Percentiles rank a stretch among this genome's conserved stretches.
Conservation (phyloP, 2,113 vertebrate genomes). For the Podilymbus podiceps region DNA sequence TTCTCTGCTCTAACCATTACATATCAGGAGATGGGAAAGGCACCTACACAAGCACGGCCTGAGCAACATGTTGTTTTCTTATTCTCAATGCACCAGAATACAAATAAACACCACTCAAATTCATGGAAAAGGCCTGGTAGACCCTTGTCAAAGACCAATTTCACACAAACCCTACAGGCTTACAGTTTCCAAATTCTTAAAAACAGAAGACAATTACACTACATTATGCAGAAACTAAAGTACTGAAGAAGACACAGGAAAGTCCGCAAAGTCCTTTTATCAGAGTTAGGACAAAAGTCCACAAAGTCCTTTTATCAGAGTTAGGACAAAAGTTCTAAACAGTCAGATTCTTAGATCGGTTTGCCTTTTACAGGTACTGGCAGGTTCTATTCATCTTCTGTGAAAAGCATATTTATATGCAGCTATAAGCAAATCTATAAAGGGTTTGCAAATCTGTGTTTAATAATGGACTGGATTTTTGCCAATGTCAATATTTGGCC, state of each 20-base stretch:
- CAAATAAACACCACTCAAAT: not conserved
- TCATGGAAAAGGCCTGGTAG: not conserved
- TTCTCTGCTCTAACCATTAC: not conserved
- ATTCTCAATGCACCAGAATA: not conserved
- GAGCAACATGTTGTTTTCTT: not conserved
- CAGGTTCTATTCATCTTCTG: not conserved
- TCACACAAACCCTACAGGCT: not conserved
- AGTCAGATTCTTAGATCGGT: not conserved
- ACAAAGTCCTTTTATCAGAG: not conserved
- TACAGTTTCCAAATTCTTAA: not conserved
- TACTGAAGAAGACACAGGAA: not conserved
- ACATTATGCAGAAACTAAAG: not conserved
- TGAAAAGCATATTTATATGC: constrained; percentile 26
- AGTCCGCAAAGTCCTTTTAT: not conserved
- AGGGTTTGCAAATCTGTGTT: constrained; percentile 12
- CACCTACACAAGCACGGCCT: not conserved
- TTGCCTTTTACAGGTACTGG: not conserved
- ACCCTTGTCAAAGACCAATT: not conserved
- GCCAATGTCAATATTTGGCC: constrained; percentile 32
- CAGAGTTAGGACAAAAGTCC: not conserved
- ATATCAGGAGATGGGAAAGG: not conserved
- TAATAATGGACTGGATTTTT: constrained; percentile 21
- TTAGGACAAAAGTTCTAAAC: not conserved
- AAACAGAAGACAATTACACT: not conserved
- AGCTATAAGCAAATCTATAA: constrained; percentile 12